phyloP scores from a whole-genome alignment of 2,888 invertebrate species.

The Eulithis testata region DNA sequence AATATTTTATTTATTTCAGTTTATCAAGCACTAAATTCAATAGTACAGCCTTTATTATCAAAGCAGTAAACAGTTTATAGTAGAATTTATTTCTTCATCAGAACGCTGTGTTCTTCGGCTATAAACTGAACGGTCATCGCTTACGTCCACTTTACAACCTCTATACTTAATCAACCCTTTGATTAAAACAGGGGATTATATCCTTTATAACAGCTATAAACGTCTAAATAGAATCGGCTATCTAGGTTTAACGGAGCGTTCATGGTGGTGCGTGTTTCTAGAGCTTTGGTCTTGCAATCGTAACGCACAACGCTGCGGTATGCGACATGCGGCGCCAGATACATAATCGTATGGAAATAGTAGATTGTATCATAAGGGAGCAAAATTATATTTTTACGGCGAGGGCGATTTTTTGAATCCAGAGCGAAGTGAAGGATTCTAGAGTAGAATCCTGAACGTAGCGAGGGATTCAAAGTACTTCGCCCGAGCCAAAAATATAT shows the following conservation, averaged over 20 bases:
- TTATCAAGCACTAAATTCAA: conserved; percentile 4
- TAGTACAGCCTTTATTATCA: conserved; percentile 10
- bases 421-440: too few species aligned
- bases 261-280: background rate
- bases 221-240: conserved; percentile 40
- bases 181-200: conserved; percentile 47
- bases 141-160: conserved; percentile 45
- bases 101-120: conserved; percentile 32
- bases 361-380: too few species aligned
- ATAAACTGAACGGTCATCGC: conserved; percentile 37
- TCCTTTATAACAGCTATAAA: conserved; percentile 45
- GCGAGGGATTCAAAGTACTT: too few species aligned
- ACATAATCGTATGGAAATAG: too few species aligned
- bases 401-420: too few species aligned
- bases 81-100: conserved; percentile 28
- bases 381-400: too few species aligned
- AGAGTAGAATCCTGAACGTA: too few species aligned
- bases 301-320: too few species aligned
- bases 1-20: background rate
- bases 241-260: conserved; percentile 35
- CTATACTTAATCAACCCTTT: conserved; percentile 48
- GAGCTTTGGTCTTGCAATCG: too few species aligned
- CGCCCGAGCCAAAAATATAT: too few species aligned
- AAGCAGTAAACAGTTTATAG: conserved; percentile 14
- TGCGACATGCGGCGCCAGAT: too few species aligned